Evolutionary conservation across 2,113 vertebrate species (phyloP), one percentile per base, ranked within the genome.

Genomic region (Plecturocebus donacophilus): DNA sequence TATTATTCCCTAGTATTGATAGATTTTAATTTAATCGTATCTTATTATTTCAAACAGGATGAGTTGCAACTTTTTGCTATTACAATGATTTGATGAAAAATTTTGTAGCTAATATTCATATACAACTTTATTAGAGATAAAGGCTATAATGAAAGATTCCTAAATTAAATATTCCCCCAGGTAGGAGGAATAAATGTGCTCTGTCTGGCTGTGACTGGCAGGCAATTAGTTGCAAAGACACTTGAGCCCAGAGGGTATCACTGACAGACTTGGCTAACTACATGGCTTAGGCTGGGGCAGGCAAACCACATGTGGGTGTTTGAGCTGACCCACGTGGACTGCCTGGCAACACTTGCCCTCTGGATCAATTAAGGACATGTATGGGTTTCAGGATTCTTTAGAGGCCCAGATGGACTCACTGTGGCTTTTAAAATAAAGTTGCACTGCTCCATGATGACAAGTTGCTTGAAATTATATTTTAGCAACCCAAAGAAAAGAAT

Each of bases 311-410:
- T 58, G 66, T 81, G 42, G 7, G 30, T 73, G 42, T 75, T 83
- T 88, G 47, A 91, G 73, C 87, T 97, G 94, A 94, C 91, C 79
- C 56, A 68, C 40, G 71, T 90, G 32, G n/a, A 87, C 70, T 61
- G 52, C 35, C 87, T 84, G 91, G 68, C 9, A 77, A 56, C 21
- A 12, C 70, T 90, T 45, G 81, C 77, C 70, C 91, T 58, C 12
- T 23, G n/a, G 94, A 86, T 96, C 71, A 95, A 75, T 94, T 93
- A 83, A 95, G 93, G 54, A 71, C 94, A 89, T 79, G 49, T 45
- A 91, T 52, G 61, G 25, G 23, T 76, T 97, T 96, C 17, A 90
- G 76, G 25, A 83, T 23, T 77, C 79, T 58, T 90, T 35, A 84
- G 38, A 61, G 76, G 35, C 10, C 80, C 19, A 66, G 54, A 47